phyloP scores from a whole-genome alignment of 2,113 vertebrate genomes.

The Halcyon senegalensis region DNA sequence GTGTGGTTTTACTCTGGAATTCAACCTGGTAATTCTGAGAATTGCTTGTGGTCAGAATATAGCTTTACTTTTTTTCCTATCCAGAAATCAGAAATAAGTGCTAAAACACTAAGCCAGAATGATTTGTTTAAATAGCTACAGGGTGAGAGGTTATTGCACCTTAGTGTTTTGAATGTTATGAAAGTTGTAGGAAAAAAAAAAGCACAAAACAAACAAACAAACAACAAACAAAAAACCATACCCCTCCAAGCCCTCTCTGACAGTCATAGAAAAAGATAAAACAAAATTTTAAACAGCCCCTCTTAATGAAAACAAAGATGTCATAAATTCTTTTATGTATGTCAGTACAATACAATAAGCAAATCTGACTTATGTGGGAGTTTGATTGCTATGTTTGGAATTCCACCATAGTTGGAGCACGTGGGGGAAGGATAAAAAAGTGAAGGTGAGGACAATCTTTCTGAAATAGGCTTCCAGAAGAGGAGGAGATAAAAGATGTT shows the following conservation, averaged over 20 bases:
- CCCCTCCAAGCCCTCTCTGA: not conserved
- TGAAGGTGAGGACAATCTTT: not conserved
- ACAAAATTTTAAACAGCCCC: constrained; percentile 49
- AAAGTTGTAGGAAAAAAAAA: not conserved
- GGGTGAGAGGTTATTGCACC: constrained; percentile 3
- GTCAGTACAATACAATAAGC: constrained; percentile 21
- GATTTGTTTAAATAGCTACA: constrained; percentile 23
- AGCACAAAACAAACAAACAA: not conserved
- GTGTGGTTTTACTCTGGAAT: not conserved
- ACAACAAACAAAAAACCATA: no score
- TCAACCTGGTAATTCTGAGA: not conserved
- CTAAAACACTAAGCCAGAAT: constrained; percentile 35
- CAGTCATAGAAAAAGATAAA: not conserved
- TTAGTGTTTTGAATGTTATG: constrained; percentile 46
- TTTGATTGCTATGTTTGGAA: constrained; percentile 65
- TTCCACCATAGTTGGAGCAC: not conserved
- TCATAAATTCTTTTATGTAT: constrained; percentile 19
- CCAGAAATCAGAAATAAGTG: not conserved
- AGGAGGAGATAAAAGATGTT: not conserved
- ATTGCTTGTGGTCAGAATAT: not conserved
- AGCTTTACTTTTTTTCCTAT: not conserved
- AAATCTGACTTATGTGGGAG: constrained; percentile 51
- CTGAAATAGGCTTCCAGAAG: constrained; percentile 21
- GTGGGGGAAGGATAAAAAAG: not conserved
- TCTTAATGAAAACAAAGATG: constrained; percentile 43